These are phyloP conservation scores for Panthera tigris DNA, from an alignment of 2,113 vertebrate species.

Conservation along the genomic window DNA sequence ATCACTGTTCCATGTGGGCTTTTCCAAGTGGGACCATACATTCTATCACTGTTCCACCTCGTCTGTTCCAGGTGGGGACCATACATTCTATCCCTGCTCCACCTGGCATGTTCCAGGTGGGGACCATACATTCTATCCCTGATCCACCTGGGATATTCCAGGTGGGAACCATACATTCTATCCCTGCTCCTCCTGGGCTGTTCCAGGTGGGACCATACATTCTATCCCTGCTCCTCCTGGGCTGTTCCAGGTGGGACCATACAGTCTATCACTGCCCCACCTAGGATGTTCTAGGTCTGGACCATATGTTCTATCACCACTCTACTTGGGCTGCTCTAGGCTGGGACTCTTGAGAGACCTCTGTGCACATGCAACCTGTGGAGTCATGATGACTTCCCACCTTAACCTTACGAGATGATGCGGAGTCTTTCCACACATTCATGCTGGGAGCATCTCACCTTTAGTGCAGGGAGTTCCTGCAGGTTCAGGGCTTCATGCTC, in stretches of 20 bases:
- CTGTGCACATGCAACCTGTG: background rate
- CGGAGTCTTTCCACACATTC: too few species aligned
- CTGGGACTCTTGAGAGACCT: background rate
- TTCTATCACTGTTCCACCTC: too few species aligned
- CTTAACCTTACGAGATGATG: too few species aligned
- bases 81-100: too few species aligned
- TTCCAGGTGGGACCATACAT: fast-evolving
- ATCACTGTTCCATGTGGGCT: too few species aligned
- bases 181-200: fast-evolving
- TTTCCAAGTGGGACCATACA: too few species aligned
- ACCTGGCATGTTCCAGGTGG: too few species aligned
- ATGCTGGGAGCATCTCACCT: background rate
- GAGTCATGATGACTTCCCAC: background rate
- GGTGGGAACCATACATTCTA: too few species aligned
- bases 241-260: background rate
- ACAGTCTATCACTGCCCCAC: fast-evolving
- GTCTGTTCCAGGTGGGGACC: too few species aligned
- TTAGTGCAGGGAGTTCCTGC: background rate
- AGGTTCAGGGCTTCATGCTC: too few species aligned
- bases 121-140: background rate
- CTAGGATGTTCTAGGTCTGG: fast-evolving
- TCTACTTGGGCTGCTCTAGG: background rate
- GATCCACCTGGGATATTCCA: fast-evolving
- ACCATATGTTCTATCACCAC: background rate
- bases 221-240: background rate